Evolutionary conservation across 1,140 invertebrate genomes (phyloP).

Genomic region (Drosophila insularis): DNA sequence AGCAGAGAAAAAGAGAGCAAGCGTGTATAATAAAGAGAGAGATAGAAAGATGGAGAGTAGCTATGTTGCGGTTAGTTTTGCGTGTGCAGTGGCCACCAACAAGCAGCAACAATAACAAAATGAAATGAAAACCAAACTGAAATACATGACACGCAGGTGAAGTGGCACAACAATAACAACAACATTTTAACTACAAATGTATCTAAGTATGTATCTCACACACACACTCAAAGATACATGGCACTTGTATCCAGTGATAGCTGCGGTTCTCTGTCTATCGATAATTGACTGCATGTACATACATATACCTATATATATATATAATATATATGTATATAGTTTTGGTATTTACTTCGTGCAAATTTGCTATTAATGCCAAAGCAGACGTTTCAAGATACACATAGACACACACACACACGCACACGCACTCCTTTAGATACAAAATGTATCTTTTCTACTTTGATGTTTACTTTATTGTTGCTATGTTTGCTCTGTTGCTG

Average conservation of each 20-base stretch:
- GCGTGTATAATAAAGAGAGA: background rate
- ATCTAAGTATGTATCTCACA: slow-evolving; percentile 23
- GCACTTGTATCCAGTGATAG: background rate
- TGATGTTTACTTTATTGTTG: slow-evolving; percentile 42
- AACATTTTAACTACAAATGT: slow-evolving; percentile 54
- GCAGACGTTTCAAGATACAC: slow-evolving; percentile 57
- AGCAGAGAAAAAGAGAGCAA: slow-evolving; percentile 14
- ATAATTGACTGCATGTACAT: slow-evolving; percentile 61
- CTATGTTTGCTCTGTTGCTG: slow-evolving; percentile 45
- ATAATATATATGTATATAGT: background rate
- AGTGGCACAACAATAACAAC: slow-evolving; percentile 41
- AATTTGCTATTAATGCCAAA: slow-evolving; percentile 75
- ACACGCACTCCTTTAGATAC: slow-evolving; percentile 21
- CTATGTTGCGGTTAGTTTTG: slow-evolving; percentile 55
- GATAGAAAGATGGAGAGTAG: slow-evolving; percentile 6
- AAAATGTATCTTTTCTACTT: slow-evolving; percentile 54
- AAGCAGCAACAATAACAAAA: slow-evolving; percentile 33
- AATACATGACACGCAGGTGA: slow-evolving; percentile 65
- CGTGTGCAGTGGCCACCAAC: slow-evolving; percentile 62
- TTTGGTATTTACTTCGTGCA: slow-evolving; percentile 70
- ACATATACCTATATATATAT: background rate
- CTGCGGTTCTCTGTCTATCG: slow-evolving; percentile 52
- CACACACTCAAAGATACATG: slow-evolving; percentile 21
- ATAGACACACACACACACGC: slow-evolving; percentile 32
- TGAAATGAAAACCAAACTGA: slow-evolving; percentile 46